Evolutionary conservation across 2,113 vertebrate genomes (phyloP), one percentile per base, ranked within the genome.

Genomic region (Tauraco erythrolophus): DNA sequence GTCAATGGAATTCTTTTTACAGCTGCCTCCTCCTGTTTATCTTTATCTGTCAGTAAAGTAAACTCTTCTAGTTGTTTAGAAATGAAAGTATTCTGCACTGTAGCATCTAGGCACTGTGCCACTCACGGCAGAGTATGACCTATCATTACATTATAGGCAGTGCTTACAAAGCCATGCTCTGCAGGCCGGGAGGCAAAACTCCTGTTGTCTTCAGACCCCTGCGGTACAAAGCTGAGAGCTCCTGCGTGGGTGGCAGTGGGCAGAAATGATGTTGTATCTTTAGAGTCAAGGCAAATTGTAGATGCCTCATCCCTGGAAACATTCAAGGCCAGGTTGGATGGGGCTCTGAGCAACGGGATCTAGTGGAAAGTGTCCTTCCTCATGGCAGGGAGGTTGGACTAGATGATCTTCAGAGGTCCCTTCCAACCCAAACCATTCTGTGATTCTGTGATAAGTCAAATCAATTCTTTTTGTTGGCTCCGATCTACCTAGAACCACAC

Each of bases 1-100:
- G 91, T 88, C 95, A 95, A 62, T 75, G 88, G 94, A 94, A 98
- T 98, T 97, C 95, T 97, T 96, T 94, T 83, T 92, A 92, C 97
- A 98, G 97, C 97, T 98, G 98, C 92, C 82, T 97, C 82, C 85
- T 96, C 84, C 91, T 98, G 98, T 98, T 98, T 97, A 97, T 98
- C 97, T 97, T 95, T 82, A 90, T 98, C 96, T 97, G 94, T 68
- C 91, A 81, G 96, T 82, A 95, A 97, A 95, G 92, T 93, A 97
- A 98, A 93, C 96, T 92, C 77, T 72, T 78, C 71, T 62, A 28
- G 81, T 89, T 96, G 89, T 97, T 98, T 98, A 94, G 82, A 94
- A 89, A 97, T 58, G 54, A 65, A 64, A 92, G 53, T 86, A 75
- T 90, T 89, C 93, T 60, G 50, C 86, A 74, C 28, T 46, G 75